Percentiles rank a stretch among this genome's conserved stretches.
These are phyloP conservation scores for Nymphalis io DNA, from an alignment of 1,140 invertebrate species.

Conservation along the genomic window DNA sequence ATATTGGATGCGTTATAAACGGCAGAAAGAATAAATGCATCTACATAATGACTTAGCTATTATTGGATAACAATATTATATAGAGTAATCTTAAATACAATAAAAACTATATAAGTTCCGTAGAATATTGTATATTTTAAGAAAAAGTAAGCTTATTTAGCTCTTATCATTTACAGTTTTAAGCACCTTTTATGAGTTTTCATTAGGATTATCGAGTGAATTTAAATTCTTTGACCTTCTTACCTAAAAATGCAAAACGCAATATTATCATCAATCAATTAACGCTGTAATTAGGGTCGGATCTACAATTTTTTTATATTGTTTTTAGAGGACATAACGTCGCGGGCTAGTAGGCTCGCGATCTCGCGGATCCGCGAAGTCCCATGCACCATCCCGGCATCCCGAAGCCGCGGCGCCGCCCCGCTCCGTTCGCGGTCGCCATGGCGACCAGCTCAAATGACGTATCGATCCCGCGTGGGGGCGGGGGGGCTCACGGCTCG, in stretches of 20 bases:
- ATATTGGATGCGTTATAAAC: background rate
- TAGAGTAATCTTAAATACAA: too few relatives aligned
- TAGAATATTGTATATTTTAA: too few relatives aligned
- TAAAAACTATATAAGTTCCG: too few relatives aligned
- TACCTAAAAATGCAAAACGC: background rate
- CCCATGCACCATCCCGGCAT: constrained; percentile 60
- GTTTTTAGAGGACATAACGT: background rate
- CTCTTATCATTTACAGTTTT: background rate
- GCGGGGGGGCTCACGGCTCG: constrained; percentile 57
- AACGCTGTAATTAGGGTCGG: background rate
- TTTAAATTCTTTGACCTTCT: background rate
- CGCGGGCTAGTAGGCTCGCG: constrained; percentile 1
- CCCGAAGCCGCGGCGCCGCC: constrained; percentile 73
- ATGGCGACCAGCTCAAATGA: constrained; percentile 80
- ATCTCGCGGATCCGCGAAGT: constrained; percentile 49
- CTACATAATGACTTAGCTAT: too few relatives aligned
- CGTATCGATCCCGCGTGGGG: constrained; percentile 78
- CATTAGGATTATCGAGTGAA: background rate
- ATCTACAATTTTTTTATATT: background rate
- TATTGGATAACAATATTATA: too few relatives aligned
- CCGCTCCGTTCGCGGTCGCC: constrained; percentile 76
- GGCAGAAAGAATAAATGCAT: too few relatives aligned
- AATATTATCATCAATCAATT: background rate
- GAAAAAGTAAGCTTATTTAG: background rate
- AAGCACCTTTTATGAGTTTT: too few relatives aligned